A percentile compares a stretch with the other conserved stretches of the same genome.
Conservation (phyloP, 2,797 vertebrate genomes). For the Myotis planiceps region DNA sequence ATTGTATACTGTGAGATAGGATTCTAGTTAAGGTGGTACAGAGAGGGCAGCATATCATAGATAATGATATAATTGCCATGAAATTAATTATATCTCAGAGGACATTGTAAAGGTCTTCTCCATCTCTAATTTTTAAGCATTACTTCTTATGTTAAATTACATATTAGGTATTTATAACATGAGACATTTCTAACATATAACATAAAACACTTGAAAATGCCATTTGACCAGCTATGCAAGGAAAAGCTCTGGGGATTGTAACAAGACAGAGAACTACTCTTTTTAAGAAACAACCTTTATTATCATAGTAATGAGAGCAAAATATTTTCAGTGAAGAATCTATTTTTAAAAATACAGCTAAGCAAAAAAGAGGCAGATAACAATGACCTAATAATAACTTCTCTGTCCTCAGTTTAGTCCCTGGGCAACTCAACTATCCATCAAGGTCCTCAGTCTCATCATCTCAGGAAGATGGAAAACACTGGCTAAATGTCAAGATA, state of each 20-base stretch:
- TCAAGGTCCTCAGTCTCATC: background rate
- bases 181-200: background rate
- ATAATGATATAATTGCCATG: background rate
- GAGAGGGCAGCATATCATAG: background rate
- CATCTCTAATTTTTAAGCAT: background rate
- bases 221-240: background rate
- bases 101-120: background rate
- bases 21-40: background rate
- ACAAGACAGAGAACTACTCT: background rate
- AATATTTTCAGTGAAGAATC: background rate
- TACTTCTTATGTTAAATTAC: background rate
- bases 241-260: background rate
- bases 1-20: background rate
- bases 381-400: background rate
- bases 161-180: background rate
- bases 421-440: background rate
- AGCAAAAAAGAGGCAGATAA: background rate
- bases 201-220: background rate
- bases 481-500: background rate
- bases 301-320: background rate
- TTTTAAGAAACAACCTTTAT: background rate
- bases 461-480: constrained; percentile 14
- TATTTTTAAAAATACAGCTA: background rate
- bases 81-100: background rate
- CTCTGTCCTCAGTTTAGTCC: background rate